A percentile compares a stretch with the other conserved stretches of the same genome.
phyloP scores from a whole-genome alignment of 2,797 vertebrate species.

The Allobates femoralis region DNA sequence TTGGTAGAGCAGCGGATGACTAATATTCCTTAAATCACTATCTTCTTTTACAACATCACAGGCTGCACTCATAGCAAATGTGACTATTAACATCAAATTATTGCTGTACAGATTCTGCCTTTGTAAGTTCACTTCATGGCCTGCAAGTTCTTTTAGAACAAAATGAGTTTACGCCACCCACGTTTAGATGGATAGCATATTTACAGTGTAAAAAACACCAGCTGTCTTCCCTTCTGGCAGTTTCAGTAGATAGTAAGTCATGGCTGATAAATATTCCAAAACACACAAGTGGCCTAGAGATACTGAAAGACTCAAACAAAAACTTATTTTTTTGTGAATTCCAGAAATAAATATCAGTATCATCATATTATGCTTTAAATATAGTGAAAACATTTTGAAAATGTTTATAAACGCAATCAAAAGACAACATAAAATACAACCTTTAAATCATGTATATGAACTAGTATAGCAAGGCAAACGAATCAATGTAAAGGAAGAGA shows the following conservation, averaged over 20 bases:
- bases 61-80: background rate
- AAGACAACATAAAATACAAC: background rate
- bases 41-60: background rate
- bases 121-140: constrained; percentile 43
- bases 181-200: constrained; percentile 60
- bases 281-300: constrained; percentile 51
- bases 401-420: background rate
- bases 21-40: constrained; percentile 17
- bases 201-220: constrained; percentile 61
- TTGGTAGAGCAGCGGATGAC: background rate
- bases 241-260: constrained; percentile 55
- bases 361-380: background rate
- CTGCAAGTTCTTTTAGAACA: constrained; percentile 50
- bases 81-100: background rate
- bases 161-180: constrained; percentile 54
- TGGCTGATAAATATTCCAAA: constrained; percentile 57
- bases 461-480: too few species aligned
- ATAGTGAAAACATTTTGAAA: background rate
- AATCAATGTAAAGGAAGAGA: too few species aligned
- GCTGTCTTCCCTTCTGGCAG: constrained; percentile 57
- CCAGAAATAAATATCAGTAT: background rate
- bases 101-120: constrained; percentile 8
- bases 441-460: too few species aligned
- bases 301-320: constrained; percentile 5
- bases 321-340: background rate